Percentiles rank a stretch among this genome's conserved stretches.
Conservation (phyloP, 2,113 vertebrate species). For the Pseudorectes ferrugineus region DNA sequence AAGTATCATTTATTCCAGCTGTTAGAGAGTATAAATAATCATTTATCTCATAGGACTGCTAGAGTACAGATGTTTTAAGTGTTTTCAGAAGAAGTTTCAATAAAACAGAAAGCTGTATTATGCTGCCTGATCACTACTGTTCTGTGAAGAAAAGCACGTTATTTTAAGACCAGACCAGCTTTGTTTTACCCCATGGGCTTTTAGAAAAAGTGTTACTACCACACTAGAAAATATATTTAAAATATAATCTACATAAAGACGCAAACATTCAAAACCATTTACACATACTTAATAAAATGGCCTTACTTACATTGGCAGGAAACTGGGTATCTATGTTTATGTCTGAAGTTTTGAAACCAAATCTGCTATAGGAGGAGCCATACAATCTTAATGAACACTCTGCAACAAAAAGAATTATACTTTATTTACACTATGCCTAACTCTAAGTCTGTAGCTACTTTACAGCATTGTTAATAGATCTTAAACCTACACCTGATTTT, state of each 20-base stretch:
- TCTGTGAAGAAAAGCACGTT: neutral
- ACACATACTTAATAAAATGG: neutral
- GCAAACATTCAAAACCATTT: neutral
- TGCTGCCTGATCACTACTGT: neutral
- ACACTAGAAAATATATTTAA: neutral
- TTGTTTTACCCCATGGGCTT: neutral
- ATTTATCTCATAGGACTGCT: neutral
- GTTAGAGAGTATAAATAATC: neutral
- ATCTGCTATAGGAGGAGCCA: slow-evolving; percentile 88
- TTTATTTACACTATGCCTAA: neutral
- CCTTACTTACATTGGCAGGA: slow-evolving; percentile 85
- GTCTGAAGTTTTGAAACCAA: slow-evolving; percentile 93
- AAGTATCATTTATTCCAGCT: neutral
- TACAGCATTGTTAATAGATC: neutral
- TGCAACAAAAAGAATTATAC: slow-evolving; percentile 54
- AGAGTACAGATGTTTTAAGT: neutral
- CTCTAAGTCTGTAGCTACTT: neutral
- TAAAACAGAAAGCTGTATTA: neutral
- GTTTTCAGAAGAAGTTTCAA: neutral
- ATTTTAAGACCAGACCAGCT: neutral
- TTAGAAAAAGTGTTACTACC: neutral
- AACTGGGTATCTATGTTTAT: slow-evolving; percentile 92
- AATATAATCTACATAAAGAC: neutral
- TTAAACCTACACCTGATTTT: neutral
- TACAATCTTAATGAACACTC: slow-evolving; percentile 91